phyloP scores from a whole-genome alignment of 2,888 invertebrate genomes.

The Xestia sexstrigata region DNA sequence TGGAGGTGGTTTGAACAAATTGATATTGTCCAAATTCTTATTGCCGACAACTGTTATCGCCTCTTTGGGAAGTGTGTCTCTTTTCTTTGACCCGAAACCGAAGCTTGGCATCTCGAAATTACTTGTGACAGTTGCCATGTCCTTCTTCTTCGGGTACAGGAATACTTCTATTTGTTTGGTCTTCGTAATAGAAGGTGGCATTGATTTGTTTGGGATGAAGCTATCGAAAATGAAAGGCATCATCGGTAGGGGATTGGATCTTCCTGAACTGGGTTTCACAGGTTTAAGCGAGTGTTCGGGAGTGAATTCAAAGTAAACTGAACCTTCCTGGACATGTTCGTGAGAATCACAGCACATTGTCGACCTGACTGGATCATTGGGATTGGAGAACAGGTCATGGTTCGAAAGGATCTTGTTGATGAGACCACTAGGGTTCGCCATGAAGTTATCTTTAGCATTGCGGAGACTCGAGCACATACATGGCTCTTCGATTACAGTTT shows the following conservation, averaged over 20 bases:
- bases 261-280: conserved; percentile 24
- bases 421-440: conserved; percentile 74
- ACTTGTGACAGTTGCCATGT: conserved; percentile 43
- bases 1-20: conserved; percentile 64
- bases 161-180: conserved; percentile 82
- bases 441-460: conserved; percentile 70
- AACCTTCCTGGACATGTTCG: conserved; percentile 80
- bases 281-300: conserved; percentile 67
- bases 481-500: conserved; percentile 71
- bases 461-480: conserved; percentile 79
- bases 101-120: conserved; percentile 61
- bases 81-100: conserved; percentile 61
- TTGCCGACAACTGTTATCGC: conserved; percentile 77
- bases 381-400: conserved; percentile 77
- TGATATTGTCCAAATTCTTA: conserved; percentile 75
- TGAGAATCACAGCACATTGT: conserved; percentile 83
- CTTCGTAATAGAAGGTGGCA: conserved; percentile 64
- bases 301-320: conserved; percentile 77
- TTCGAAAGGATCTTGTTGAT: conserved; percentile 79
- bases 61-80: conserved; percentile 67
- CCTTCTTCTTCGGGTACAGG: conserved; percentile 81
- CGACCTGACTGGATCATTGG: conserved; percentile 76
- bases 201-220: conserved; percentile 67
- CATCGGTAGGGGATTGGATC: conserved; percentile 52
- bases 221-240: conserved; percentile 75